A percentile compares a stretch with the other conserved stretches of the same genome.
Conservation (phyloP, 2,888 invertebrate genomes). For the Metellina segmentata region DNA sequence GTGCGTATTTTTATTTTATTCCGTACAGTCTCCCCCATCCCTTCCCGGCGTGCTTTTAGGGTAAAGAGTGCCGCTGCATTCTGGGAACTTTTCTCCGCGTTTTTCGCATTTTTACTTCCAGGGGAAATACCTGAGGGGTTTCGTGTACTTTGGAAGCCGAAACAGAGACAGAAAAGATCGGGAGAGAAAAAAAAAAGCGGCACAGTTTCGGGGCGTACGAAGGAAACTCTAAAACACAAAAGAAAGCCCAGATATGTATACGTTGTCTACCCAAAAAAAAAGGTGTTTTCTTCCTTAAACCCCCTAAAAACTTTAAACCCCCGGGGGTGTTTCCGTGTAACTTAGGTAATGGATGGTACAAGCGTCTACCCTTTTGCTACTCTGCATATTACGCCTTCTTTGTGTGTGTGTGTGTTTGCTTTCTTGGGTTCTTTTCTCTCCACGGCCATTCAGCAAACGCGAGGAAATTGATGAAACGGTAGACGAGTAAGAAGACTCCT, state of each 20-base stretch:
- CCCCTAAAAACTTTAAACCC: conserved; percentile 68
- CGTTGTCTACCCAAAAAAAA: conserved; percentile 17
- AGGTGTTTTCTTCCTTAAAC: conserved; percentile 56
- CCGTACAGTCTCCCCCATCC: conserved; percentile 9
- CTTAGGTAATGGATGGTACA: conserved; percentile 75
- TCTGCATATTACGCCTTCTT: conserved; percentile 67
- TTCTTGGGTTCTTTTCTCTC: no score
- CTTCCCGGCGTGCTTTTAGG: conserved; percentile 65
- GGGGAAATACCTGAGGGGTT: conserved; percentile 72
- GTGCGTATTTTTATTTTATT: conserved; percentile 50
- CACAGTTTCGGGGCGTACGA: conserved; percentile 4
- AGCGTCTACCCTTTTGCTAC: conserved; percentile 48
- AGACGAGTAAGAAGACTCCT: conserved; percentile 51
- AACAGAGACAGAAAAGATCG: conserved; percentile 13
- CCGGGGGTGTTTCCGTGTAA: conserved; percentile 69
- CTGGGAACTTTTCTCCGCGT: conserved; percentile 32
- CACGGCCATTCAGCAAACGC: conserved; percentile 21
- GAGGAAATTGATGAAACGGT: conserved; percentile 73
- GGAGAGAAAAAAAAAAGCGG: conserved; percentile 3
- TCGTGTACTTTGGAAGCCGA: conserved; percentile 32
- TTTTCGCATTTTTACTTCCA: conserved; percentile 56
- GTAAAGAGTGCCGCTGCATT: conserved; percentile 67
- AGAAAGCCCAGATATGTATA: conserved; percentile 66
- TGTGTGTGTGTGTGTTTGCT: no score
- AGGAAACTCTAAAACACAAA: conserved; percentile 65